Evolutionary conservation across 2,113 vertebrate species (phyloP).

Genomic region (Ceyx cyanopectus): DNA sequence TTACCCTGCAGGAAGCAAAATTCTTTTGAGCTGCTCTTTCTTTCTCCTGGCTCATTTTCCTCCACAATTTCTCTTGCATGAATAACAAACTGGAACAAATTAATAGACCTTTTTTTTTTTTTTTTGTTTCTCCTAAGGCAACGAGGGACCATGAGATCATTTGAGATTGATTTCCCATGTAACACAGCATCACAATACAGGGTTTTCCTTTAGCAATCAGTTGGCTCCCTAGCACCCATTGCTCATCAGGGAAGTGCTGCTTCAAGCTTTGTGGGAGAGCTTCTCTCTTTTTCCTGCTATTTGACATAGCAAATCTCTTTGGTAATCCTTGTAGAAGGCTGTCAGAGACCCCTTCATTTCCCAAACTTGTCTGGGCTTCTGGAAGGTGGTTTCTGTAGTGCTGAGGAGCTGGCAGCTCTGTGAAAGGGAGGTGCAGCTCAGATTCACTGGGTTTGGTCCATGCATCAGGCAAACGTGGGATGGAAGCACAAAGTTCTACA

Average conservation of each 20-base stretch:
- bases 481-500: background rate
- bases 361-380: background rate
- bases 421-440: background rate
- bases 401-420: background rate
- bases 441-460: rapidly evolving
- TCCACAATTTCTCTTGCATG: background rate
- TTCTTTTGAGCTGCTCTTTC: background rate
- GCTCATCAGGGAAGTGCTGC: background rate
- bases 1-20: background rate
- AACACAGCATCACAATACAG: background rate
- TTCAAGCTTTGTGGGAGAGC: background rate
- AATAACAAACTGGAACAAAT: background rate
- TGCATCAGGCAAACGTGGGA: background rate
- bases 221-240: background rate
- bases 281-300: background rate
- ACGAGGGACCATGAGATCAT: background rate
- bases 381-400: background rate
- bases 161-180: background rate
- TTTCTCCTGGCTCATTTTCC: background rate
- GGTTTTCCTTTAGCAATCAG: background rate
- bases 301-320: background rate
- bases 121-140: background rate
- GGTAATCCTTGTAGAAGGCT: background rate
- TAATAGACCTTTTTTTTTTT: background rate
- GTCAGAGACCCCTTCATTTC: background rate